Conservation (phyloP, 1,140 invertebrate genomes). For the Scylla paramamosain region DNA sequence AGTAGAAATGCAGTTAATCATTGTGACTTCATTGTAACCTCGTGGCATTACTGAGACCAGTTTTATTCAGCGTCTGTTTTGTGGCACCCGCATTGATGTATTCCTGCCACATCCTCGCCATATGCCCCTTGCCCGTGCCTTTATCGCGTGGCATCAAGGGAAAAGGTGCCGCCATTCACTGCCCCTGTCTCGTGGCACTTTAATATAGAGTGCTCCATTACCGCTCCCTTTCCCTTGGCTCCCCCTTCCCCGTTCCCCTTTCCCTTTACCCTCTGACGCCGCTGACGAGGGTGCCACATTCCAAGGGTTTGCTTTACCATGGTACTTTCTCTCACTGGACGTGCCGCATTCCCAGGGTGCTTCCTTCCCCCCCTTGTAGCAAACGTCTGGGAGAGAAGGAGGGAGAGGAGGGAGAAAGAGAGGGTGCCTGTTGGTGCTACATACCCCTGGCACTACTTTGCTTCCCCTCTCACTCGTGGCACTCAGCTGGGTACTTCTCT, state of each 20-base stretch:
- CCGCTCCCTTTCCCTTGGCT: background rate
- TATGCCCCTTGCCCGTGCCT: no score
- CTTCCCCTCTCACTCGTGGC: background rate
- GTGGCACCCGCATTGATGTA: no score
- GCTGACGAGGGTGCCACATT: slow-evolving; percentile 10
- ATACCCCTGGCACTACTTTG: background rate
- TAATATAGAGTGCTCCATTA: background rate
- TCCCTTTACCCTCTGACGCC: background rate
- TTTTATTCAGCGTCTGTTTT: no score
- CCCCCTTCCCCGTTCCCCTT: background rate
- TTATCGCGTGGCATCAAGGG: no score
- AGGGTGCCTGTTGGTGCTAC: background rate
- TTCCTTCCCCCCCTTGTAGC: no score
- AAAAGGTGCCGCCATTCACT: background rate
- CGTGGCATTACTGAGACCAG: no score
- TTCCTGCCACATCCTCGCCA: no score
- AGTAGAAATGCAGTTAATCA: no score
- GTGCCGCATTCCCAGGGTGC: background rate
- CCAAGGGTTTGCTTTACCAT: background rate
- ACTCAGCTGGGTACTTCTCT: background rate
- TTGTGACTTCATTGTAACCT: no score
- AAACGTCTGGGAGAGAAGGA: no score
- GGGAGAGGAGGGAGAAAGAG: background rate
- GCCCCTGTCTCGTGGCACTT: background rate
- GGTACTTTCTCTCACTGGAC: background rate